Evolutionary conservation across 2,888 invertebrate genomes (phyloP).

Genomic region (Cheilosia vernalis): DNA sequence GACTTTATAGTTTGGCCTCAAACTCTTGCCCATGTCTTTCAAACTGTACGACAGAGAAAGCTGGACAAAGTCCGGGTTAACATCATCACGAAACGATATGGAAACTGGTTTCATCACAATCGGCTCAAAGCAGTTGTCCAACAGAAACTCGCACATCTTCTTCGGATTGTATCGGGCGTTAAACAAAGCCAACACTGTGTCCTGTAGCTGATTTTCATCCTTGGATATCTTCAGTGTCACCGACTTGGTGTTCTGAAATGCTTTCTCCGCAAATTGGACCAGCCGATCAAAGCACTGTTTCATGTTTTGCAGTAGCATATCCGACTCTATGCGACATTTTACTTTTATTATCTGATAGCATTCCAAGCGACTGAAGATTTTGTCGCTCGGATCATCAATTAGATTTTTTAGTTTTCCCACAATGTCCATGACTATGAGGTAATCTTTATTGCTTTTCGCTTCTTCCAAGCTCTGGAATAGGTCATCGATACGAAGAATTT

Average conservation of each 20-base stretch:
- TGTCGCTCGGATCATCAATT: slow-evolving; percentile 79
- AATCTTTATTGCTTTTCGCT: slow-evolving; percentile 80
- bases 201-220: slow-evolving; percentile 80
- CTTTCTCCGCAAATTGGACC: slow-evolving; percentile 81
- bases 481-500: slow-evolving; percentile 83
- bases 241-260: slow-evolving; percentile 81
- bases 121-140: slow-evolving; percentile 82
- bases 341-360: slow-evolving; percentile 82
- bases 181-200: slow-evolving; percentile 81
- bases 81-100: slow-evolving; percentile 78
- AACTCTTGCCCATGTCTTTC: slow-evolving; percentile 76
- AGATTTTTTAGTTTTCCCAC: slow-evolving; percentile 79
- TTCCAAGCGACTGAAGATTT: slow-evolving; percentile 79
- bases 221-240: slow-evolving; percentile 81
- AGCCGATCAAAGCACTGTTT: slow-evolving; percentile 81
- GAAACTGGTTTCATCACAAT: slow-evolving; percentile 82
- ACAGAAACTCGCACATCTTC: slow-evolving; percentile 81
- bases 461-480: slow-evolving; percentile 83
- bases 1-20: slow-evolving; percentile 81
- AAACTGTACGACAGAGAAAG: slow-evolving; percentile 81
- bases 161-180: slow-evolving; percentile 81
- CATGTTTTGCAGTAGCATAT: slow-evolving; percentile 81
- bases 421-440: slow-evolving; percentile 79
- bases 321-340: slow-evolving; percentile 81
- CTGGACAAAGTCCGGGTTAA: slow-evolving; percentile 77